A percentile compares a stretch with the other conserved stretches of the same genome.
phyloP scores from a whole-genome alignment of 2,888 invertebrate genomes.

The Drosophila neotestacea region DNA sequence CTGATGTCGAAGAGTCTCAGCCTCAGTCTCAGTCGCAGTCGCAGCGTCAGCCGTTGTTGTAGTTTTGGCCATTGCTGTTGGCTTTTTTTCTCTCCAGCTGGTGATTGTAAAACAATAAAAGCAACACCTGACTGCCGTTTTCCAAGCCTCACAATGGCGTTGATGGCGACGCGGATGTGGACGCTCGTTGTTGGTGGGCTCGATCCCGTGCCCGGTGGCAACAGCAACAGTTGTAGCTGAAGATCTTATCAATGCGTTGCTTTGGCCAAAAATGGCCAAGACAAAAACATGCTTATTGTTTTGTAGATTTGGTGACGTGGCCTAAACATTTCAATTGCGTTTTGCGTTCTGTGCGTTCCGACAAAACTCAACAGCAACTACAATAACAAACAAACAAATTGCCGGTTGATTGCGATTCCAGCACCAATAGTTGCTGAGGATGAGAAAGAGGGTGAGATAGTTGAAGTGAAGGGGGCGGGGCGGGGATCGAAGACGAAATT shows the following conservation, averaged over 20 bases:
- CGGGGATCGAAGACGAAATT: slow-evolving; percentile 19
- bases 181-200: slow-evolving; percentile 70
- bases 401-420: slow-evolving; percentile 42
- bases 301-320: slow-evolving; percentile 59
- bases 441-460: background rate
- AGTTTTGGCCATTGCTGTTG: slow-evolving; percentile 25
- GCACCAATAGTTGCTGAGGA: background rate
- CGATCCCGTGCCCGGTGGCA: slow-evolving; percentile 21
- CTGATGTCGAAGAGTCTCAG: slow-evolving; percentile 39
- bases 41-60: slow-evolving; percentile 14
- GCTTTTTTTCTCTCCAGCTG: slow-evolving; percentile 33
- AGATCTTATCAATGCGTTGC: slow-evolving; percentile 66
- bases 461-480: background rate
- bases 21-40: slow-evolving; percentile 1
- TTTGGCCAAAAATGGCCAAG: slow-evolving; percentile 68
- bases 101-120: slow-evolving; percentile 81
- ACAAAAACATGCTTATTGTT: slow-evolving; percentile 74
- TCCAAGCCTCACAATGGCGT: slow-evolving; percentile 68
- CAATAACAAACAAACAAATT: slow-evolving; percentile 47
- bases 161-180: slow-evolving; percentile 67
- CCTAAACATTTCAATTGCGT: slow-evolving; percentile 76
- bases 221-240: slow-evolving; percentile 15
- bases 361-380: slow-evolving; percentile 14
- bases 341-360: slow-evolving; percentile 54
- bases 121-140: slow-evolving; percentile 80